Conservation (phyloP, 2,797 vertebrate species). For the Amphiprion clarkii region DNA sequence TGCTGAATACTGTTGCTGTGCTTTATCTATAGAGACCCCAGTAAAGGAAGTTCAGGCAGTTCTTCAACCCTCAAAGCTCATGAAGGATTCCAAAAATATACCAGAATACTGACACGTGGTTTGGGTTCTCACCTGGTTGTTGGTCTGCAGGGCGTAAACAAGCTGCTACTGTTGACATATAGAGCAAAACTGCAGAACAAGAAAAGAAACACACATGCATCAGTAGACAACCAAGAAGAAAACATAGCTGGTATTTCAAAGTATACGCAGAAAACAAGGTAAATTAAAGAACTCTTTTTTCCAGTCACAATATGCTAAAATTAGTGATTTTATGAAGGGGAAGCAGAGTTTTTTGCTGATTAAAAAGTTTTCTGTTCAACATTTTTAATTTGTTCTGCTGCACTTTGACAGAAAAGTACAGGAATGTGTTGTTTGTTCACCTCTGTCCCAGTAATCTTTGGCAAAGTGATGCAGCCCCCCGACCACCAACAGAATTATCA, state of each 20-base stretch:
- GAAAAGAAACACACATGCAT: too few relatives aligned
- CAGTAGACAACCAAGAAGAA: too few relatives aligned
- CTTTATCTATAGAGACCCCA: neutral
- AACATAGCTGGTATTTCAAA: too few relatives aligned
- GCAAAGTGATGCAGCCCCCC: neutral
- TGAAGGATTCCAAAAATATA: neutral
- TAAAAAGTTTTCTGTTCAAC: too few relatives aligned
- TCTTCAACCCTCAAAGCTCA: neutral
- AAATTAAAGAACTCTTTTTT: neutral
- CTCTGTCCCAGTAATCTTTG: conserved; percentile 7
- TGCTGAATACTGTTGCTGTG: too few relatives aligned
- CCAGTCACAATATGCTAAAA: neutral
- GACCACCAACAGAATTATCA: conserved; percentile 4
- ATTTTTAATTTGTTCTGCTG: too few relatives aligned
- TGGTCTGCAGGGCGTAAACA: neutral
- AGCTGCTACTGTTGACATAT: neutral
- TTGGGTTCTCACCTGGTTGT: neutral
- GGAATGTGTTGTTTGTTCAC: neutral
- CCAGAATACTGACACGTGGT: neutral
- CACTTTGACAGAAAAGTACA: too few relatives aligned
- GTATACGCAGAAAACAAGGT: too few relatives aligned
- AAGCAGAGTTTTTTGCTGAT: too few relatives aligned
- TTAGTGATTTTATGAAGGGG: neutral
- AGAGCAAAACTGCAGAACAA: neutral
- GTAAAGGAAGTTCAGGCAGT: accelerated